These are phyloP conservation scores for Urosaurus nigricauda DNA, from an alignment of 2,797 vertebrate species.

Conservation along the genomic window DNA sequence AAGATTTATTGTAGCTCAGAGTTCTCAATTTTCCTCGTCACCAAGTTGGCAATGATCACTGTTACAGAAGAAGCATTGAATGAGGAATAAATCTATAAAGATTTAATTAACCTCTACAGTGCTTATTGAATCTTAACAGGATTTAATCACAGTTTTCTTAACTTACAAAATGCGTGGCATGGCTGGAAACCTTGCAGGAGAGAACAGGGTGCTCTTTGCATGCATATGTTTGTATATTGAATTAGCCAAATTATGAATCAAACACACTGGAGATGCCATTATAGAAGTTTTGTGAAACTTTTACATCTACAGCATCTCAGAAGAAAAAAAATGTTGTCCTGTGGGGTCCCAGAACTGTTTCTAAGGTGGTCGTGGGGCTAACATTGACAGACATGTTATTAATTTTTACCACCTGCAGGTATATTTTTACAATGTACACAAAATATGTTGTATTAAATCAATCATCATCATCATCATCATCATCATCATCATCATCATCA, in stretches of 20 bases:
- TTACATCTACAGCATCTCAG: background rate
- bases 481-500: too few relatives aligned
- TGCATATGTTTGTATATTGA: slow-evolving; percentile 51
- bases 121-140: slow-evolving; percentile 66
- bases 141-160: slow-evolving; percentile 73
- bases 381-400: too few relatives aligned
- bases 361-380: too few relatives aligned
- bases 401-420: too few relatives aligned
- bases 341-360: too few relatives aligned
- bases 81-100: slow-evolving; percentile 78
- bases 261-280: slow-evolving; percentile 33
- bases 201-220: slow-evolving; percentile 2
- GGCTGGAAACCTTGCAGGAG: slow-evolving; percentile 52
- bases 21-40: slow-evolving; percentile 71
- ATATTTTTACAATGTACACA: too few relatives aligned
- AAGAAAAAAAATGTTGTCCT: too few relatives aligned
- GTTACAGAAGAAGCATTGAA: slow-evolving; percentile 66
- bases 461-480: too few relatives aligned
- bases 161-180: slow-evolving; percentile 67
- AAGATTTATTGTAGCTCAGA: slow-evolving; percentile 62
- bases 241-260: slow-evolving; percentile 39
- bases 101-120: slow-evolving; percentile 78
- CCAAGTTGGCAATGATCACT: slow-evolving; percentile 59
- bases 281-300: background rate
- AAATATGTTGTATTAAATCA: too few relatives aligned